Conservation (phyloP, 2,888 invertebrate species). For the Lithodes maja region DNA sequence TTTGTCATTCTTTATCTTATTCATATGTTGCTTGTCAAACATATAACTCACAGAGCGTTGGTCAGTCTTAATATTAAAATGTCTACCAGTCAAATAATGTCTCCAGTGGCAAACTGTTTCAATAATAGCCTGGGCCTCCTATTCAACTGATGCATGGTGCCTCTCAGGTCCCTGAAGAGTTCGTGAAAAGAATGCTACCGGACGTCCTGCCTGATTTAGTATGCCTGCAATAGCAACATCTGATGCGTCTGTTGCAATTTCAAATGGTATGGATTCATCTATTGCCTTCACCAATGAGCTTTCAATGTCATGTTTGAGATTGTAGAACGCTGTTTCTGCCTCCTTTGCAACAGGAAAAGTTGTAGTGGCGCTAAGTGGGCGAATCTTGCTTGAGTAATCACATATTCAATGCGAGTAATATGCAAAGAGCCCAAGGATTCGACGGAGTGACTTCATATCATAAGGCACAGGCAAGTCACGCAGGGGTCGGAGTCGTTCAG, state of each 20-base stretch:
- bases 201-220: conserved; percentile 17
- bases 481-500: conserved; percentile 31
- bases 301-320: conserved; percentile 25
- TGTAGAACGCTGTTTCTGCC: conserved; percentile 10
- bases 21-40: not conserved
- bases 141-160: conserved; percentile 25
- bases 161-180: conserved; percentile 31
- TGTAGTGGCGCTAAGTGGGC: not conserved
- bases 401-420: conserved; percentile 51
- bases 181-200: conserved; percentile 43
- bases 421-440: conserved; percentile 23
- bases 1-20: conserved; percentile 33
- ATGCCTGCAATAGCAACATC: conserved; percentile 32
- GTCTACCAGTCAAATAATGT: conserved; percentile 18
- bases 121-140: conserved; percentile 40
- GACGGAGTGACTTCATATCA: not conserved
- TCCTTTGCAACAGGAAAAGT: not conserved
- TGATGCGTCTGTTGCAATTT: conserved; percentile 50
- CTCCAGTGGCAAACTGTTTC: conserved; percentile 24
- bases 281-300: conserved; percentile 8
- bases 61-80: conserved; percentile 41
- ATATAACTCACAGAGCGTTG: conserved; percentile 37
- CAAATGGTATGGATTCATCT: conserved; percentile 8
- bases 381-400: conserved; percentile 29
- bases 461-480: conserved; percentile 20